These are phyloP conservation scores for Hoplostethus atlanticus DNA, from an alignment of 2,797 vertebrate species.

Conservation along the genomic window DNA sequence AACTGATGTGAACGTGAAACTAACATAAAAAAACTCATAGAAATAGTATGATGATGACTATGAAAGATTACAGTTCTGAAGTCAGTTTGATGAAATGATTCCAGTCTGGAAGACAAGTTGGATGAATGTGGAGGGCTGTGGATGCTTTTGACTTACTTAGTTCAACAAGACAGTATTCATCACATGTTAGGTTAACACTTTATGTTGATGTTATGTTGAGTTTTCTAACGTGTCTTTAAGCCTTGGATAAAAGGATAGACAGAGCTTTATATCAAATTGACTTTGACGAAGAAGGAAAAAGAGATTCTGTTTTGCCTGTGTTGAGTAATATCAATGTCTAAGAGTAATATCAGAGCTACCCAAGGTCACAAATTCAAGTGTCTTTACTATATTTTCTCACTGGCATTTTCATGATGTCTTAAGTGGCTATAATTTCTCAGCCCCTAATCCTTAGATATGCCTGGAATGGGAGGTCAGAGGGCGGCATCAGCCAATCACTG, in stretches of 20 bases:
- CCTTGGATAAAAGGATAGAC: neutral
- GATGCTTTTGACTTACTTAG: neutral
- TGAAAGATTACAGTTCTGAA: neutral
- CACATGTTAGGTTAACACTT: neutral
- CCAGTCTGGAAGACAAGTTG: neutral
- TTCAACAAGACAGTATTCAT: neutral
- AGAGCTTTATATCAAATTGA: neutral
- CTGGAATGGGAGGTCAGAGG: slow-evolving; percentile 47
- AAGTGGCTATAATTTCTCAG: slow-evolving; percentile 45
- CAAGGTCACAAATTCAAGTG: slow-evolving; percentile 14
- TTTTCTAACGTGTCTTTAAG: neutral
- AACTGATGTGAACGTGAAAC: neutral
- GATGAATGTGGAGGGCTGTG: neutral
- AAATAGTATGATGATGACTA: neutral
- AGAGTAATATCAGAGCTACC: slow-evolving; percentile 6
- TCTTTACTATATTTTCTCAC: neutral
- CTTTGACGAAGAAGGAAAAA: neutral
- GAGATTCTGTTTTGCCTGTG: neutral
- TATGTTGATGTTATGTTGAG: neutral
- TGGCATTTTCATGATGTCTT: slow-evolving; percentile 41
- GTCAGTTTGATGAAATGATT: neutral
- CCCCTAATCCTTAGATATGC: slow-evolving; percentile 32
- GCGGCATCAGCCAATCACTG: slow-evolving; percentile 17
- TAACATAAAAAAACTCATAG: neutral
- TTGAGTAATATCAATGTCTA: neutral